Base-by-base conservation (phyloP, 2,888 invertebrate species). In the Xanthostigma xanthostigma region DNA sequence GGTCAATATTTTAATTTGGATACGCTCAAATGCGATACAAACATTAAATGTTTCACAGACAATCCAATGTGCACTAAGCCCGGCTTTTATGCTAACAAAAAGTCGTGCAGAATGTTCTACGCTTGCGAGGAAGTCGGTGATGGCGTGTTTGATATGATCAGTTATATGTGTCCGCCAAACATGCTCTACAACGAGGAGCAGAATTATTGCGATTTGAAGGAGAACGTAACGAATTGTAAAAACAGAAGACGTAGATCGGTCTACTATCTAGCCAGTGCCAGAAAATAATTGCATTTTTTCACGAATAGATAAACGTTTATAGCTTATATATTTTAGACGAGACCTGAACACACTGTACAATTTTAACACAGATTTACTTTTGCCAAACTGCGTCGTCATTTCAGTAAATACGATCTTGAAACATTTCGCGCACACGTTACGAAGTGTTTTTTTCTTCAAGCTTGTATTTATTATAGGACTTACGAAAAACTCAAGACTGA, bases 251-350 rank as follows among this genome's bases (percentile, higher is more conserved):
- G 27, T 27, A 27, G n/a, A 9, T 38, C 38, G 38, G 2, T 90
- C 79, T 53, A 88, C 86, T 65, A 91, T 89, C 49, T 90, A 66
- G 0, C 85, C 85, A 35, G 82, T 75, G 8, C 75, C 74, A 37
- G 70, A 62, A 50, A 62, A 63, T 54, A 27, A 27, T 27, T 6
- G 1, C 27, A 6, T 6, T 27, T 27, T 27, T 27, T 6, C 6
- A 27, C 27, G 27, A 27, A 27, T 27, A 27, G 27, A 27, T 27
- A 27, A 27, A 27, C 6, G 27, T 27, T 27, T 27, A 6, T 27
- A 27, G 27, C 6, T 27, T 17, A 17, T n/a, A n/a, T n/a, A n/a
- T n/a, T n/a, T 27, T 27, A 27, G 6, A 27, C 27, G 27, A 27
- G 27, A 27, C 6, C 27, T 27, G 6, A 27, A 27, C 27, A 27